Evolutionary conservation across 2,113 vertebrate species (phyloP).

Genomic region (Myxocyprinus asiaticus): DNA sequence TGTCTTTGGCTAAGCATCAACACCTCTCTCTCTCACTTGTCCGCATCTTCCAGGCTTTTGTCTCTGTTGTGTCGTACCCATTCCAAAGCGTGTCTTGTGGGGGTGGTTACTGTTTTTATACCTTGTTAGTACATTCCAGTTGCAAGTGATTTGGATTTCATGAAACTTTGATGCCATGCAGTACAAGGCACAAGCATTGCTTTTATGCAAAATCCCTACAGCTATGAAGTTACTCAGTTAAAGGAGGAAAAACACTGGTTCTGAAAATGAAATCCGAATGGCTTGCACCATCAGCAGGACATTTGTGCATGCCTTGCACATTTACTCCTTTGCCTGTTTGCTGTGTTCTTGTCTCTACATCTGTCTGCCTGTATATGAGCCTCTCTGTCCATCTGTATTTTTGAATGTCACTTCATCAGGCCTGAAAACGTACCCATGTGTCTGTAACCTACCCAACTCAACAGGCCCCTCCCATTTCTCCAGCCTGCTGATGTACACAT

Average conservation of each 20-base stretch:
- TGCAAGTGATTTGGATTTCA: slow-evolving; percentile 50
- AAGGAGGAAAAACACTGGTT: slow-evolving; percentile 8
- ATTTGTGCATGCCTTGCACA: slow-evolving; percentile 60
- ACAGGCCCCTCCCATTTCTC: slow-evolving; percentile 50
- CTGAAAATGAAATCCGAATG: slow-evolving; percentile 51
- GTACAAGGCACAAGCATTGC: not conserved
- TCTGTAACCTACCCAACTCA: slow-evolving; percentile 52
- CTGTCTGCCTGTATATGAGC: slow-evolving; percentile 55
- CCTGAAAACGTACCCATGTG: slow-evolving; percentile 49
- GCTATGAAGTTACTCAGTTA: not conserved
- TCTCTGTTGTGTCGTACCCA: slow-evolving; percentile 49
- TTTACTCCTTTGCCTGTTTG: slow-evolving; percentile 52
- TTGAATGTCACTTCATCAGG: slow-evolving; percentile 55
- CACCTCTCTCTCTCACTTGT: not conserved
- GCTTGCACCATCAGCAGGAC: slow-evolving; percentile 70
- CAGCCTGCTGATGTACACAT: slow-evolving; percentile 63
- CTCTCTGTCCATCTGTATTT: slow-evolving; percentile 38
- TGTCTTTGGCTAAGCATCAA: too few relatives aligned
- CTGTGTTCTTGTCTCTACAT: slow-evolving; percentile 47
- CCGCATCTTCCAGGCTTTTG: slow-evolving; percentile 40
- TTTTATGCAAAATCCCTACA: not conserved
- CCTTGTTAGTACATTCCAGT: slow-evolving; percentile 47
- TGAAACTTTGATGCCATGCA: not conserved
- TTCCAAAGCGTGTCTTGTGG: slow-evolving; percentile 42
- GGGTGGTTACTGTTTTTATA: slow-evolving; percentile 24